Conservation (phyloP, 2,113 vertebrate genomes). For the Elaphurus davidianus region DNA sequence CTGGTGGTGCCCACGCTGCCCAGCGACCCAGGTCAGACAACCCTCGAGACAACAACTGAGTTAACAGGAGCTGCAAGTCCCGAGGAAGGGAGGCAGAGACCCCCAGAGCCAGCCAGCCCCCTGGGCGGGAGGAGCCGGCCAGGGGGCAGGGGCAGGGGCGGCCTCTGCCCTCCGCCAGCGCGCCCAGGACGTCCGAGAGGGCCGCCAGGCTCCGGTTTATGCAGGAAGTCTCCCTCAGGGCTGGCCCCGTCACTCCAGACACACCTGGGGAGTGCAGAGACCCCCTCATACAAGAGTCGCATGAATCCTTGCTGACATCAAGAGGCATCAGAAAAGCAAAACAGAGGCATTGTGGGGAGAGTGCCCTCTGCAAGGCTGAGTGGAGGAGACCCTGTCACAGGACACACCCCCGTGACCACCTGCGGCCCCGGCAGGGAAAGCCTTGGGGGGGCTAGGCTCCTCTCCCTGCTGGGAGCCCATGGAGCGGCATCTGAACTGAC, state of each 20-base stretch:
- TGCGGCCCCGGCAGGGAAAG: background rate
- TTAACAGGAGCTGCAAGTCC: no score
- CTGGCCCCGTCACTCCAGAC: slow-evolving; percentile 85
- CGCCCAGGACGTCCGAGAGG: slow-evolving; percentile 87
- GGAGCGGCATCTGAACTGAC: fast-evolving
- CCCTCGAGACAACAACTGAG: background rate
- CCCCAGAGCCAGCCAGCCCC: background rate
- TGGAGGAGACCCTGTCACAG: background rate
- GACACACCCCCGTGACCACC: fast-evolving
- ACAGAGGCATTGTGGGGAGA: fast-evolving
- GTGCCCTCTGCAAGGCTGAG: background rate
- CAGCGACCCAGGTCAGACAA: no score
- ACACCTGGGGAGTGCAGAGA: slow-evolving; percentile 70
- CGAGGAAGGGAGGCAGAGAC: background rate
- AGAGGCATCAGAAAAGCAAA: no score
- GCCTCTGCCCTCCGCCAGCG: slow-evolving; percentile 84
- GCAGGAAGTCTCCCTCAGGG: slow-evolving; percentile 86
- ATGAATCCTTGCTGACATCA: fast-evolving
- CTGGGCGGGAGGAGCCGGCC: background rate
- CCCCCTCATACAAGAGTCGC: fast-evolving
- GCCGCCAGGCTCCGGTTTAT: slow-evolving; percentile 90
- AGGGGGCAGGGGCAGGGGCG: slow-evolving; percentile 14
- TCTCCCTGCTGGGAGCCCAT: fast-evolving
- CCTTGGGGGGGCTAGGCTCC: fast-evolving
- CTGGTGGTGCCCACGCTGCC: fast-evolving